These are phyloP conservation scores for Eristalis pertinax DNA, from an alignment of 2,888 invertebrate genomes.

Conservation along the genomic window DNA sequence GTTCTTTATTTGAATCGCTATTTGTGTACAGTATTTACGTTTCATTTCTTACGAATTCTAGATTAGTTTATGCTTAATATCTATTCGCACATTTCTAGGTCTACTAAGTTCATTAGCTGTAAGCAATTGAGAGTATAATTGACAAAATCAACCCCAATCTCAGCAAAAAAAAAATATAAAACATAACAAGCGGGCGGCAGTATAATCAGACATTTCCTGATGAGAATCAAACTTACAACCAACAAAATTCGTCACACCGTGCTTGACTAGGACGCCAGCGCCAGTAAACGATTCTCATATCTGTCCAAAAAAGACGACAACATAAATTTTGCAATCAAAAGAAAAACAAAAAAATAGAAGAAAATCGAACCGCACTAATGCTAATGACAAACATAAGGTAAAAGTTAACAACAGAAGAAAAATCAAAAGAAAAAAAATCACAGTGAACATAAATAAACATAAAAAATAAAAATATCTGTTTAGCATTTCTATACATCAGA, in stretches of 20 bases:
- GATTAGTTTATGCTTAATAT: slow-evolving; percentile 16
- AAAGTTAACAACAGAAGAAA: slow-evolving; percentile 11
- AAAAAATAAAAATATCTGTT: slow-evolving; percentile 18
- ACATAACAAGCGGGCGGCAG: neutral
- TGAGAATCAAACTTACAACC: slow-evolving; percentile 6
- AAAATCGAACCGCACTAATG: neutral
- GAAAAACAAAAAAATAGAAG: neutral
- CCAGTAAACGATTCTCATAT: neutral
- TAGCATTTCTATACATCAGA: slow-evolving; percentile 24
- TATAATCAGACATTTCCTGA: neutral
- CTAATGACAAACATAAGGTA: neutral
- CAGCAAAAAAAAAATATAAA: neutral
- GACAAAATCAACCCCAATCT: slow-evolving; percentile 11
- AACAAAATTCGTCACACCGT: neutral
- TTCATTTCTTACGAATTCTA: slow-evolving; percentile 18
- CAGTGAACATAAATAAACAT: slow-evolving; percentile 48
- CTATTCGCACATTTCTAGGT: slow-evolving; percentile 20
- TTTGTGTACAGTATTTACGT: slow-evolving; percentile 20
- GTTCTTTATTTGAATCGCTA: slow-evolving; percentile 30
- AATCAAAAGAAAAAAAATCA: slow-evolving; percentile 39
- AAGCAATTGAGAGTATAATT: neutral
- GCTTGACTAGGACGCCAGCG: slow-evolving; percentile 17
- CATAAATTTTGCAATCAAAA: neutral
- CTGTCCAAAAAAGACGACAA: slow-evolving; percentile 17
- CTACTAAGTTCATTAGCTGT: neutral